Base-by-base conservation (phyloP, 2,797 vertebrate species). In the Anolis apletophallus region DNA sequence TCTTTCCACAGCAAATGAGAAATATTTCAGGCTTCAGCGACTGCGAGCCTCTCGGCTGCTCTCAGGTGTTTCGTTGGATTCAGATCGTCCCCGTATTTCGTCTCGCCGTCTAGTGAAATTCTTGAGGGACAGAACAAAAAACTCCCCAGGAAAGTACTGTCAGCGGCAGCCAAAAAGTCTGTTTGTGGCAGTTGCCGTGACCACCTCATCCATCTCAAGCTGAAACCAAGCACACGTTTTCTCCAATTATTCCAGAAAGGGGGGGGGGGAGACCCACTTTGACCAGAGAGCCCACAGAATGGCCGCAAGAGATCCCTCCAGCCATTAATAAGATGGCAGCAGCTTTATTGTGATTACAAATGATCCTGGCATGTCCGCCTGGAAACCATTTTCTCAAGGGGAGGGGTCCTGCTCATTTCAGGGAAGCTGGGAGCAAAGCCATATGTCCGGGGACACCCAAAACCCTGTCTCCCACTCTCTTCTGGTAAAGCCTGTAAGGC, bases 1-100 rank as follows among this genome's bases (percentile, higher is more conserved):
- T 73, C 75, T 91, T 90, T 80, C 67, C 11, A 55, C 1, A 26
- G 36, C 81, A 73, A 93, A 90, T 88, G 90, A 90, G 36, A 83
- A 87, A 85, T 59, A 80, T 83, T 94, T 92, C 81, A 90, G 14
- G 86, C 87, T 91, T 90, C 74, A 89, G 52, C 80, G 80, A 73
- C 84, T 88, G 72, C 21, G 67, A 83, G 61, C 46, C 34, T 86
- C 88, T 93, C 84, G 87, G 54, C 34, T 91, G 61, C 82, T n/a
- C n/a, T n/a, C 81, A 93, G 81, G 80, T 77, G 29, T 54, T 92
- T 88, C 92, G 72, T 29, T 69, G 82, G 76, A 68, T 90, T 87
- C 32, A 85, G 19, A 91, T 40, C 77, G 13, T 81, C 80, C 80
- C 88, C 84, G 74, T 71, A 85, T 83, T 86, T 92, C 77, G 81